Conservation (phyloP, 2,797 vertebrate species). For the Lacerta agilis region DNA sequence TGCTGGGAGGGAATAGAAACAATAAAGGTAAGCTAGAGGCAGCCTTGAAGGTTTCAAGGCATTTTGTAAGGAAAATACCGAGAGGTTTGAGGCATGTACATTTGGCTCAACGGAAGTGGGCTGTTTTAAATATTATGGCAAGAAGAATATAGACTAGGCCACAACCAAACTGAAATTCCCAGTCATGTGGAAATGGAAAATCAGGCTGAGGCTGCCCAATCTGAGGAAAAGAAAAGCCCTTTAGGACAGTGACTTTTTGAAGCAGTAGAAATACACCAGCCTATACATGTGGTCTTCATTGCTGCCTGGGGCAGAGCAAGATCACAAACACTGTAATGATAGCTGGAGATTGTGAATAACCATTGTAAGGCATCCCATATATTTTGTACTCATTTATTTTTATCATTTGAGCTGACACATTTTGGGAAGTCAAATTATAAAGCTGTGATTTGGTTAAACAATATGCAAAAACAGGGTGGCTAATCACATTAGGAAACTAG, state of each 20-base stretch:
- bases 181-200: not conserved
- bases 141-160: not conserved
- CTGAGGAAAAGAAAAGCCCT: not conserved
- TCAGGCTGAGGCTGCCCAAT: not conserved
- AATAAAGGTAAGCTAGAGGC: not conserved
- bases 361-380: not conserved
- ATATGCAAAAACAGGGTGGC: constrained; percentile 40
- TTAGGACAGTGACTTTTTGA: not conserved
- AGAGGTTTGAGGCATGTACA: not conserved
- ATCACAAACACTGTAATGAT: not conserved
- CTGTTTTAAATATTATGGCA: not conserved
- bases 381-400: constrained; percentile 10
- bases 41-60: not conserved
- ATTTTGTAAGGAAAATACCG: not conserved
- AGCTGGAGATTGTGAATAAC: constrained; percentile 11
- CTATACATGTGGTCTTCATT: not conserved
- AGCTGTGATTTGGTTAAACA: constrained; percentile 24
- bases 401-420: not conserved
- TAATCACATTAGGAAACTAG: constrained; percentile 63
- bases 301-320: not conserved
- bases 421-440: constrained; percentile 44
- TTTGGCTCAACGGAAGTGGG: not conserved
- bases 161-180: not conserved
- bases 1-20: not conserved
- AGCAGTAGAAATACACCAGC: not conserved